Evolutionary conservation across 1,140 invertebrate genomes (phyloP).

Genomic region (Drosophila takahashii): DNA sequence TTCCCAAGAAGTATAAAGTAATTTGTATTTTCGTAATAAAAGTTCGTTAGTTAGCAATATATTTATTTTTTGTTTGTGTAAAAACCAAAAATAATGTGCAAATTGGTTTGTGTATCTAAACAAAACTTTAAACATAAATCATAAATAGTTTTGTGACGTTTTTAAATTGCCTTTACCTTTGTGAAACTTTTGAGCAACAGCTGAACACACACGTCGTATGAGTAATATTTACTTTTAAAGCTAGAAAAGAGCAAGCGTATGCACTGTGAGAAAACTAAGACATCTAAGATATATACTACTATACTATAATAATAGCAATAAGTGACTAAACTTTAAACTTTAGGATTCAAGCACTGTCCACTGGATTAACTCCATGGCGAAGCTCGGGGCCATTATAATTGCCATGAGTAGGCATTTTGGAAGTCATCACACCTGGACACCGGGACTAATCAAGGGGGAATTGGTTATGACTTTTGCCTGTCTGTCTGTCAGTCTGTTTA

Average conservation of each 20-base stretch:
- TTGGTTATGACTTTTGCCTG: constrained; percentile 32
- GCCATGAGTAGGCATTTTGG: constrained; percentile 49
- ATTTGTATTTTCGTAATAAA: too few relatives aligned
- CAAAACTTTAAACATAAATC: constrained; percentile 11
- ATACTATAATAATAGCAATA: too few relatives aligned
- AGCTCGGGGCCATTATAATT: constrained; percentile 46
- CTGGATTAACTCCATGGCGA: constrained; percentile 12
- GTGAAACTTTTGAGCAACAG: constrained; percentile 4
- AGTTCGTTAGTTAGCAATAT: too few relatives aligned
- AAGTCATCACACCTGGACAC: background rate
- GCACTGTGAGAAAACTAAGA: background rate
- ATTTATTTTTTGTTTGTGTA: too few relatives aligned
- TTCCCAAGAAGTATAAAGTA: too few relatives aligned
- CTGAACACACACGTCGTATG: constrained; percentile 16
- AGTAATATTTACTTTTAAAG: background rate
- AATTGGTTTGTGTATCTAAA: constrained; percentile 2
- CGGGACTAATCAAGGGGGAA: constrained; percentile 3
- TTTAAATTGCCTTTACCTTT: background rate
- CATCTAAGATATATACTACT: too few relatives aligned
- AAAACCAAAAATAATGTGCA: background rate
- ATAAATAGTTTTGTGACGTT: constrained; percentile 6
- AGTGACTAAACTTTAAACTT: too few relatives aligned
- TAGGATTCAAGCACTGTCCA: background rate
- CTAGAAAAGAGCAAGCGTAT: background rate
- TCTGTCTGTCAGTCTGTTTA: constrained; percentile 15